Evolutionary conservation across 2,888 invertebrate genomes (phyloP).

Genomic region (Labia minor): DNA sequence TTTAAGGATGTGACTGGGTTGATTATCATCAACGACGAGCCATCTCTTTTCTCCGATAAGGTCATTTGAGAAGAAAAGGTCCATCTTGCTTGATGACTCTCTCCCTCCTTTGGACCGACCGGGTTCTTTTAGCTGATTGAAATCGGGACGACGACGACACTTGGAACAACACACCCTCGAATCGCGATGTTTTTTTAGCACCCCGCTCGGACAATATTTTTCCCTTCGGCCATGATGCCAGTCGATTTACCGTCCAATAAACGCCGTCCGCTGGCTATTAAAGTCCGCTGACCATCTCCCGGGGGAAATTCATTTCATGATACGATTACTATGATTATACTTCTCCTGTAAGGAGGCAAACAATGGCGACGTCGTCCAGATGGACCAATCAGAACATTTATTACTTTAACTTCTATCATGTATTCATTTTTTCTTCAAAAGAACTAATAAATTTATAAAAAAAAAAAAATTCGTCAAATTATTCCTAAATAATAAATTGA

Average conservation of each 20-base stretch:
- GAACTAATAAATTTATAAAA: no score
- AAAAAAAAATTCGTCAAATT: no score
- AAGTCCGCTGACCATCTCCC: not conserved
- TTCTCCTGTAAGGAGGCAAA: no score
- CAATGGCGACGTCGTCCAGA: no score
- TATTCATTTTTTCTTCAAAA: no score
- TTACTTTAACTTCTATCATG: no score
- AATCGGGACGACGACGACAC: conserved; percentile 21
- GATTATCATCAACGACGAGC: not conserved
- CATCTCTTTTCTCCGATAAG: conserved; percentile 19
- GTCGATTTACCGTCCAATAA: conserved; percentile 24
- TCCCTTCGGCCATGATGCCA: conserved; percentile 16
- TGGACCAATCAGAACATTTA: no score
- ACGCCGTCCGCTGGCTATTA: conserved; percentile 22
- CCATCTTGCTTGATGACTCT: conserved; percentile 25
- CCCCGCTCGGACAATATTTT: conserved; percentile 9
- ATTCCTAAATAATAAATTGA: no score
- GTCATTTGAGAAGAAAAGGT: conserved; percentile 25
- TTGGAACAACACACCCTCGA: conserved; percentile 18
- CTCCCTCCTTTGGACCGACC: conserved; percentile 6
- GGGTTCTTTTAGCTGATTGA: conserved; percentile 23
- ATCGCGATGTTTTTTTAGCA: conserved; percentile 19
- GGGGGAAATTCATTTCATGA: not conserved
- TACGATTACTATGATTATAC: not conserved
- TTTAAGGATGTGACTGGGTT: not conserved